Base-by-base conservation (phyloP, 2,888 invertebrate genomes). In the Masnerella sp. region DNA sequence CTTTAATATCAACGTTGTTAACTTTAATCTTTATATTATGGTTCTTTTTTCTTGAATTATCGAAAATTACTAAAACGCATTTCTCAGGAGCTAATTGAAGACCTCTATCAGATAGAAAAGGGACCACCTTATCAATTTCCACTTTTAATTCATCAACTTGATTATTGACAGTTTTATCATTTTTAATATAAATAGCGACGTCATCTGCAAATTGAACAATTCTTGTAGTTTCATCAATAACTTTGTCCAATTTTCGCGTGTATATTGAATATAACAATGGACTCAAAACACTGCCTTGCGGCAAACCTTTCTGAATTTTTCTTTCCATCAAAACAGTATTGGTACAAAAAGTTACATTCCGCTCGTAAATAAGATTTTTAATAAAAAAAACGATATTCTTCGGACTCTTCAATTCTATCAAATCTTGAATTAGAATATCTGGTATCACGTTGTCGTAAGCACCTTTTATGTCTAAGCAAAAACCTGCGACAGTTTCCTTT, bases 381-480 rank as follows among this genome's bases (percentile, higher is more conserved):
- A 71, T 51, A 28, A 76, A 76, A 0, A 2, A 2, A 4, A 70
- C 22, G 1, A 58, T 42, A 14, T 43, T 52, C 5, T 28, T 58
- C 0, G 71, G 65, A 0, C 71, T 0, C 1, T 25, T 30, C 7
- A 71, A 12, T 0, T 67, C 14, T 1, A 43, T 25, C 0, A 77
- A 40, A 12, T 73, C 77, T 11, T 67, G n/a, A 1, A 68, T 36
- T 1, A 72, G 14, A 5, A 72, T 40, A 2, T 61, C 42, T 0
- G 74, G 56, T 3, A 73, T 25, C 0, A 75, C 68, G n/a, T 61
- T 71, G 2, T 75, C 70, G 54, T 65, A 73, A 1, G 74, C 70
- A 0, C 59, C 61, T 25, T 52, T 62, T n/a, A n/a, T n/a, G n/a
- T n/a, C n/a, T n/a, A n/a, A n/a, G n/a, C n/a, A n/a, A n/a, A n/a